Evolutionary conservation across 2,888 invertebrate species (phyloP).

Genomic region (Agonopterix alstromeriana): DNA sequence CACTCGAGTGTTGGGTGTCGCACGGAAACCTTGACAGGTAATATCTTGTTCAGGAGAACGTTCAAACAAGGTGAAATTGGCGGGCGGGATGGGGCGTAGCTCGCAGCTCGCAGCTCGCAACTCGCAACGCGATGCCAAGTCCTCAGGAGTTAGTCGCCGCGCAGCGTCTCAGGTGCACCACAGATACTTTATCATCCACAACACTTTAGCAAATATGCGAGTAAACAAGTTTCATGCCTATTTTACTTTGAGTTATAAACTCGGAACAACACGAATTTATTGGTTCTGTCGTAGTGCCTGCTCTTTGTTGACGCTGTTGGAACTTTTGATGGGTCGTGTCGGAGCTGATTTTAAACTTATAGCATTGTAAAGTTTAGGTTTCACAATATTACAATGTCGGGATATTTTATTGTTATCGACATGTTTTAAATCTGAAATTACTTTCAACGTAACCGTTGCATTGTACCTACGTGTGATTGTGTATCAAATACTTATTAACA

Average conservation of each 20-base stretch:
- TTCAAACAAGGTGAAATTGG: slow-evolving; percentile 56
- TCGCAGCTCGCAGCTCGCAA: slow-evolving; percentile 26
- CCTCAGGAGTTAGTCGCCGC: slow-evolving; percentile 31
- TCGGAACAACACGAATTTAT: slow-evolving; percentile 37
- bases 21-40: slow-evolving; percentile 35
- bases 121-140: slow-evolving; percentile 33
- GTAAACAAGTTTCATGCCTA: slow-evolving; percentile 52
- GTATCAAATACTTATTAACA: no score
- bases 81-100: slow-evolving; percentile 18
- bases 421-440: neutral
- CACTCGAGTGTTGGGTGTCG: slow-evolving; percentile 35
- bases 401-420: slow-evolving; percentile 3
- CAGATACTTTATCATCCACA: slow-evolving; percentile 54
- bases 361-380: slow-evolving; percentile 7
- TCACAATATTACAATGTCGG: slow-evolving; percentile 3
- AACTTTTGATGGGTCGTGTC: slow-evolving; percentile 23
- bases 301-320: slow-evolving; percentile 23
- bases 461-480: no score
- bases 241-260: slow-evolving; percentile 46
- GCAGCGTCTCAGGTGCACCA: slow-evolving; percentile 56
- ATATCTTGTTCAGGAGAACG: slow-evolving; percentile 46
- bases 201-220: slow-evolving; percentile 53
- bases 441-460: no score
- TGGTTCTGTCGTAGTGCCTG: slow-evolving; percentile 25
- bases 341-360: slow-evolving; percentile 8